phyloP scores from a whole-genome alignment of 2,113 vertebrate species.

The Pelodiscus sinensis region DNA sequence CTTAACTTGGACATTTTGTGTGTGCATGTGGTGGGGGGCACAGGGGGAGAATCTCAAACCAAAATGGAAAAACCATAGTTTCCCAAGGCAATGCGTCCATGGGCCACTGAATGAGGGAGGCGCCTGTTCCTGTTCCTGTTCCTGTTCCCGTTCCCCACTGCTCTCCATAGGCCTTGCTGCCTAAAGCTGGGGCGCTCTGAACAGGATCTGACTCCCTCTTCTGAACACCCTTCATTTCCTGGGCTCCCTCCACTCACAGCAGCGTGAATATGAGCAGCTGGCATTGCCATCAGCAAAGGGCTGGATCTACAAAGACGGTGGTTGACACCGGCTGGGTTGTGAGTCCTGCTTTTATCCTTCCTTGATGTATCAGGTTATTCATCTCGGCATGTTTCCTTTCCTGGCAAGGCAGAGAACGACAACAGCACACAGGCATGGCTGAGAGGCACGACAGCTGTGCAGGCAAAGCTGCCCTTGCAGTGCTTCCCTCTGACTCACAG shows the following conservation, averaged over 20 bases:
- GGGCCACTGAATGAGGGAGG: background rate
- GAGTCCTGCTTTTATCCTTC: background rate
- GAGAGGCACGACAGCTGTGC: no score
- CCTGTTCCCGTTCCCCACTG: background rate
- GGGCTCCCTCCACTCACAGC: background rate
- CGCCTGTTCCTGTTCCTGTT: background rate
- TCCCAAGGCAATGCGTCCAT: background rate
- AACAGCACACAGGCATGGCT: no score
- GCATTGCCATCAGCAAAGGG: background rate
- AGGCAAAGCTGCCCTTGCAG: no score
- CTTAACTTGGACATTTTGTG: background rate
- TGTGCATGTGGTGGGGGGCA: no score
- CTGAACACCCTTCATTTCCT: background rate
- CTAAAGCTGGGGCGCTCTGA: background rate
- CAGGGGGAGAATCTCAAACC: background rate
- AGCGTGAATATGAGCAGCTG: background rate
- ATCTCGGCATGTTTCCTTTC: no score
- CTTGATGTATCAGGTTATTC: no score
- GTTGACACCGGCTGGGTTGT: background rate
- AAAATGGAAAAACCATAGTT: background rate
- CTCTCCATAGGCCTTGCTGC: background rate
- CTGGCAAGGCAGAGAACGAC: no score
- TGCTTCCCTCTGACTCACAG: no score
- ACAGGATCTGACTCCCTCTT: background rate
- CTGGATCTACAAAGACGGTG: background rate